Base-by-base conservation (phyloP, 1,140 invertebrate genomes). In the Danaus plexippus region DNA sequence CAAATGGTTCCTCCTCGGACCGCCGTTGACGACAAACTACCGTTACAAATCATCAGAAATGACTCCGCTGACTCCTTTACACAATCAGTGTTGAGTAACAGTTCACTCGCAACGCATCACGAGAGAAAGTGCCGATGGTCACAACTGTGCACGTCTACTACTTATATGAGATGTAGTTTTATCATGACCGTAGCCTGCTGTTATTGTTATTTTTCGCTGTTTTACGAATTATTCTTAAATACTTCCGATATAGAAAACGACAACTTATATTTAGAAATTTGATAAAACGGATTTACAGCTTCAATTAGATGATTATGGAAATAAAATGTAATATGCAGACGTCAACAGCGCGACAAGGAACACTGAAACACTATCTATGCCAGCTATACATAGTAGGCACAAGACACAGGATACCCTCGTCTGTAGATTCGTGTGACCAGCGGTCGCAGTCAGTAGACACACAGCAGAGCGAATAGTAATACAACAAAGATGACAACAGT, bases 81-180 rank as follows among this genome's bases (percentile, higher is more conserved):
- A 73, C 77, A 74, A 76, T 73, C 49, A 59, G 63, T 71, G 59
- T 84, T 82, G 71, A 77, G 73, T 80, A 83, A 83, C 67, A 68
- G 63, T 71, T 66, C 58, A 72, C 71, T 71, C 66, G 64, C 69
- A 73, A 76, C 70, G 69, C 80, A 80, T 77, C 71, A 71, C 71
- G 66, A 81, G 80, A 85, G 81, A 85, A 86, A 85, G 80, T 83
- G 62, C 61, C 67, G 73, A 75, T 72, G 64, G 61, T 58, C 68
- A 75, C 66, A 63, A 73, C 64, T 61, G 71, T 73, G 71, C 65
- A 77, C 75, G 71, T 61, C 58, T 68, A 69, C 67, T 63, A 63
- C 22, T 32, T 32, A 32, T 64, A 57, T 67, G 66, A 75, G 80
- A 82, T 81, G 75, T 73, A 76, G 61, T 77, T 69, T 74, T 66